phyloP scores from a whole-genome alignment of 2,113 vertebrate genomes.

The Tachysurus vachellii region DNA sequence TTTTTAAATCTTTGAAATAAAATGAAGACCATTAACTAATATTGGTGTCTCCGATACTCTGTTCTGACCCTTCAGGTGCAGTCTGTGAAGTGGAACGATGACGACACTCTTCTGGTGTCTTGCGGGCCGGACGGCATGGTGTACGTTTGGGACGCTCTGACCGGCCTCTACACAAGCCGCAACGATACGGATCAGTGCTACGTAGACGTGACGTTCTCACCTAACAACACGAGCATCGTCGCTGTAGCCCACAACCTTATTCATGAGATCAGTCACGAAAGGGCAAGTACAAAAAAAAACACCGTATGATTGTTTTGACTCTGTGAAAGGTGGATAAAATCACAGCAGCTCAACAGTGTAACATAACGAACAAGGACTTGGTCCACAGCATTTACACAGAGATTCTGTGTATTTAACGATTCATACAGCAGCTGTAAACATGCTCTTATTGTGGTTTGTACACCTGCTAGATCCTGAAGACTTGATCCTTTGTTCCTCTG shows the following conservation, averaged over 20 bases:
- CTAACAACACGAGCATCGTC: neutral
- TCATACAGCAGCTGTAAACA: no score
- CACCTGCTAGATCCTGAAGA: neutral
- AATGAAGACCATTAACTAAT: neutral
- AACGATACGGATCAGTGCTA: neutral
- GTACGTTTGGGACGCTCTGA: neutral
- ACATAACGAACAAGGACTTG: neutral
- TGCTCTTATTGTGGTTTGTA: neutral
- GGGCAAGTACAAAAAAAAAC: neutral
- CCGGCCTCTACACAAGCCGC: neutral
- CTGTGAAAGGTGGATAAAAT: neutral
- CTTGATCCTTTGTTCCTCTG: neutral
- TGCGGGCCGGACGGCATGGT: neutral
- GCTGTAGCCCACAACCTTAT: neutral
- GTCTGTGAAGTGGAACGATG: neutral
- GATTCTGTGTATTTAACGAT: neutral
- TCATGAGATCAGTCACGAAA: neutral
- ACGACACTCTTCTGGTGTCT: neutral
- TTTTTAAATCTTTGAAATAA: neutral
- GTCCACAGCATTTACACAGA: neutral
- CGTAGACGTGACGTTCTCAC: neutral
- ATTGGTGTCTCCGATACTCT: no score
- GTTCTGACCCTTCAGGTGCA: neutral
- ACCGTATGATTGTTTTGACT: neutral
- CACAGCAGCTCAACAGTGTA: neutral